Conservation (phyloP, 2,113 vertebrate genomes). For the Actenoides hombroni region DNA sequence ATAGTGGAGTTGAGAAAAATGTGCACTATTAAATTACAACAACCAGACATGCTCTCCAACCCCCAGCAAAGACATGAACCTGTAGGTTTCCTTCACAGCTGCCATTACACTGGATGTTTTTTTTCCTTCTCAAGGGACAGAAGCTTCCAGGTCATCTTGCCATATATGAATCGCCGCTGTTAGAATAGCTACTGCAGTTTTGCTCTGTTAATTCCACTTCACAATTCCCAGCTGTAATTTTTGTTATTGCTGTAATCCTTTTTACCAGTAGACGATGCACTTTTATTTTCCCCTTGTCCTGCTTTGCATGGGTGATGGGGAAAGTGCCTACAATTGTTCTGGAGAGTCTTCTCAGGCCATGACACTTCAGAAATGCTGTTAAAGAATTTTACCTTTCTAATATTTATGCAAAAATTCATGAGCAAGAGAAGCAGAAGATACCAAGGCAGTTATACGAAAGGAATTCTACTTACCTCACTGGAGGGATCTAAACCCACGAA, state of each 20-base stretch:
- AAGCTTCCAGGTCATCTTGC: neutral
- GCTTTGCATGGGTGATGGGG: too few species aligned
- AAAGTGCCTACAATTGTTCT: neutral
- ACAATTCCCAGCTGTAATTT: neutral
- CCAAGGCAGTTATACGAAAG: neutral
- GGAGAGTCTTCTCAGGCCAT: neutral
- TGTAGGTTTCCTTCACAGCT: neutral
- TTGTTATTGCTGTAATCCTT: neutral
- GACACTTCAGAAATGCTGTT: accelerated
- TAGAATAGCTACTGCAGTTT: neutral
- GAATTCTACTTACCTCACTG: neutral
- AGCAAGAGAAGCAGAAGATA: neutral
- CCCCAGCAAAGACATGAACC: neutral
- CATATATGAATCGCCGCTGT: neutral
- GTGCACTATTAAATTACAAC: neutral
- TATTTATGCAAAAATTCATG: neutral
- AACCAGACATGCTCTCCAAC: neutral
- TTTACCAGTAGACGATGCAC: neutral
- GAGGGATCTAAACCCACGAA: neutral
- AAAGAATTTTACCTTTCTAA: neutral
- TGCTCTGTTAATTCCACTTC: neutral
- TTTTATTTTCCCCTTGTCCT: neutral
- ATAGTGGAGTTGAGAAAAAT: neutral
- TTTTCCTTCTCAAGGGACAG: neutral
- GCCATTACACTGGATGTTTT: neutral